Percentiles rank a stretch among this genome's conserved stretches.
phyloP scores from a whole-genome alignment of 2,113 vertebrate genomes.

The Xyliphius kryptos region DNA sequence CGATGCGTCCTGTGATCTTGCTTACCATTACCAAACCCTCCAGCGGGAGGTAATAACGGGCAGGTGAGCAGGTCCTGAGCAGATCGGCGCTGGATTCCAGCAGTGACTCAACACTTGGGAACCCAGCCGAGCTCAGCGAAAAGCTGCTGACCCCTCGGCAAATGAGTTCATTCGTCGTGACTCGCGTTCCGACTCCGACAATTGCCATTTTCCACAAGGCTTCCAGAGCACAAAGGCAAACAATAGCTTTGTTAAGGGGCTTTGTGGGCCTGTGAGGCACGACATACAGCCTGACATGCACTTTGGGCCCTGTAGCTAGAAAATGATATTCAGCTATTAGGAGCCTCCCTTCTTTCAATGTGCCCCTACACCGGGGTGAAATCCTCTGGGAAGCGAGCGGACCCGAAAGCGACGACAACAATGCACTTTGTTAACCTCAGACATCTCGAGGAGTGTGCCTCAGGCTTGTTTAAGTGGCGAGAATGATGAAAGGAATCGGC shows the following conservation, averaged over 20 bases:
- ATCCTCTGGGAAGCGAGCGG: slow-evolving; percentile 28
- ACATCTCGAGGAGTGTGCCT: not conserved
- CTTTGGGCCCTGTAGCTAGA: slow-evolving; percentile 33
- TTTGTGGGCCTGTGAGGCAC: slow-evolving; percentile 40
- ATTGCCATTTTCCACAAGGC: slow-evolving; percentile 41
- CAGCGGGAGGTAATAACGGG: not conserved
- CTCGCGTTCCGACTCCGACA: slow-evolving; percentile 41
- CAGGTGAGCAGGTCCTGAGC: not conserved
- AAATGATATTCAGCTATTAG: slow-evolving; percentile 40
- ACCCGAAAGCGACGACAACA: slow-evolving; percentile 16
- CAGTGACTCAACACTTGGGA: slow-evolving; percentile 8
- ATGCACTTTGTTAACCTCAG: slow-evolving; percentile 21
- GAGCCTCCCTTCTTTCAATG: slow-evolving; percentile 38
- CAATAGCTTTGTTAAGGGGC: slow-evolving; percentile 42
- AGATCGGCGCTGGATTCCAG: slow-evolving; percentile 8
- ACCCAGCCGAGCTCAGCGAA: slow-evolving; percentile 20
- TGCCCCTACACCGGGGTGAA: slow-evolving; percentile 16
- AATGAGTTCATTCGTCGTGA: slow-evolving; percentile 35
- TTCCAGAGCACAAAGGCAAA: slow-evolving; percentile 36
- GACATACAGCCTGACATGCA: slow-evolving; percentile 32
- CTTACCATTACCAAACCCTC: not conserved
- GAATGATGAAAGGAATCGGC: not conserved
- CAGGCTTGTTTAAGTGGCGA: not conserved
- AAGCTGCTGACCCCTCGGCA: slow-evolving; percentile 32
- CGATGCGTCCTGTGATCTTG: slow-evolving; percentile 5